Evolutionary conservation across 92 coral and sea anemone species (phyloP).

Genomic region (Palythoa grandiflora): DNA sequence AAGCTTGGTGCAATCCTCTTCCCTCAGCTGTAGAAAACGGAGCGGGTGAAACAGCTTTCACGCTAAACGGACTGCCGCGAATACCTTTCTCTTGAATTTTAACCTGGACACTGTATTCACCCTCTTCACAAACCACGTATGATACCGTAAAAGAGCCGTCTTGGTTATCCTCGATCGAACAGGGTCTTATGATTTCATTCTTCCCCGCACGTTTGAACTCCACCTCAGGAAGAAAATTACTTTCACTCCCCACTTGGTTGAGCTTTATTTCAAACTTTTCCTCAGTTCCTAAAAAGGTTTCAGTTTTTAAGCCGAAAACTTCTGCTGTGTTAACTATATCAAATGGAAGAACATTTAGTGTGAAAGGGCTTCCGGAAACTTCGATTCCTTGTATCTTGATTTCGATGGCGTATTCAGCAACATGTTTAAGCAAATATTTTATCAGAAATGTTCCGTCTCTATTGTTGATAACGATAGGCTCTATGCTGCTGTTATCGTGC

Average conservation of each 20-base stretch:
- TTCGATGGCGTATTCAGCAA: conserved; percentile 4
- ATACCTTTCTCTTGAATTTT: conserved; percentile 29
- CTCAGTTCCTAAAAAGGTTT: conserved; percentile 24
- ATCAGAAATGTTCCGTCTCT: conserved; percentile 12
- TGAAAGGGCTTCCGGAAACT: conserved; percentile 15
- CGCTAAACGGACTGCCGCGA: conserved; percentile 26
- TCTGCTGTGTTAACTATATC: neutral
- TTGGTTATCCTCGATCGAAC: conserved; percentile 41
- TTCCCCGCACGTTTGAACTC: neutral
- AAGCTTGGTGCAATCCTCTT: conserved; percentile 22
- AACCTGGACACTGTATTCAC: conserved; percentile 23
- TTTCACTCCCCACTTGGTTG: neutral
- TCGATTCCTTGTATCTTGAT: conserved; percentile 7
- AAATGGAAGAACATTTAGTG: conserved; percentile 8
- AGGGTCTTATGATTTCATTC: neutral
- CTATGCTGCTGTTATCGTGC: neutral
- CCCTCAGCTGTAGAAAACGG: conserved; percentile 32
- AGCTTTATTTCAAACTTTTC: conserved; percentile 33
- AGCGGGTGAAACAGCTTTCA: conserved; percentile 11
- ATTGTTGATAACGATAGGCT: conserved; percentile 15
- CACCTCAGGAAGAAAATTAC: conserved; percentile 30
- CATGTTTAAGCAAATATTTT: conserved; percentile 13
- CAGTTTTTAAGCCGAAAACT: conserved; percentile 7
- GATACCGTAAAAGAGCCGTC: conserved; percentile 31
- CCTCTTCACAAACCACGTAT: conserved; percentile 27